Evolutionary conservation across 2,888 invertebrate species (phyloP).

Genomic region (Epirrhoe tristata): DNA sequence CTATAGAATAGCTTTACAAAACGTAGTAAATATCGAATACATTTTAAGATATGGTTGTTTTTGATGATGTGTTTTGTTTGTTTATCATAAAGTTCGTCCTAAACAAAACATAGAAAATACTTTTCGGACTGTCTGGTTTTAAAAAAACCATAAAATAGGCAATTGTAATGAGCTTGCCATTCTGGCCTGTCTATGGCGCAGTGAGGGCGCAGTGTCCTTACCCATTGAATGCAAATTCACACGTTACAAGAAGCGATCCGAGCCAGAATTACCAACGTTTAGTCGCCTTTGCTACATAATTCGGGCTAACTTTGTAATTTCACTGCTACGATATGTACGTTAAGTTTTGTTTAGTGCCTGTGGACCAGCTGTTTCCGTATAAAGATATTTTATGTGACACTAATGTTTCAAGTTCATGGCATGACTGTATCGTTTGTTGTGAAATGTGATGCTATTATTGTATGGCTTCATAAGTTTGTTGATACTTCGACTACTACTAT

Average conservation of each 20-base stretch:
- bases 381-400: conserved; percentile 18
- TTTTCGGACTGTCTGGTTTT: no score
- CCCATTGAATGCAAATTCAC: conserved; percentile 84
- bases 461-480: conserved; percentile 1
- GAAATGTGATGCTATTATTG: conserved; percentile 1
- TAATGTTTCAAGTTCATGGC: conserved; percentile 15
- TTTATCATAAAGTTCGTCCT: no score
- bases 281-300: conserved; percentile 83
- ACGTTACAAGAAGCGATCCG: conserved; percentile 79
- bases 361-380: conserved; percentile 44
- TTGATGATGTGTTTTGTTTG: no score
- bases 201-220: conserved; percentile 62
- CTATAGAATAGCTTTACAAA: no score
- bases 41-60: no score
- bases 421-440: neutral
- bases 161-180: conserved; percentile 15
- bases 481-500: neutral
- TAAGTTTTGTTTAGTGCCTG: conserved; percentile 45
- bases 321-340: conserved; percentile 58
- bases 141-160: neutral
- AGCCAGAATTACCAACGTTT: conserved; percentile 82
- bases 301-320: conserved; percentile 72
- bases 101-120: no score
- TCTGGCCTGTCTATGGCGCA: conserved; percentile 9
- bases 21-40: no score